phyloP scores from a whole-genome alignment of 2,888 invertebrate genomes.

The Acleris literana region DNA sequence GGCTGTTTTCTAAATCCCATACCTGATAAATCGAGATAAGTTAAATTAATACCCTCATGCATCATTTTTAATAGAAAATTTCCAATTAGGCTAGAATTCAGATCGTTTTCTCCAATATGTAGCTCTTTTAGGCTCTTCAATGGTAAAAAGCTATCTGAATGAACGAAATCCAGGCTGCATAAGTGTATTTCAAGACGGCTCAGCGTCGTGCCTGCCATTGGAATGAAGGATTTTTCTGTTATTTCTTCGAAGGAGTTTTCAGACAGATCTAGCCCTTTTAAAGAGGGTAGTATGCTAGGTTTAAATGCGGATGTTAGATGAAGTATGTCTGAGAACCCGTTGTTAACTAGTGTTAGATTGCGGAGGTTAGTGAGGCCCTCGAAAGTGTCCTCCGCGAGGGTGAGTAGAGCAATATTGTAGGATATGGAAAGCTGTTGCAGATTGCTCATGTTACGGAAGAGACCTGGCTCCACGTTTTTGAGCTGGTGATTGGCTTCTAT shows the following conservation, averaged over 20 bases:
- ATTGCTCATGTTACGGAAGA: slow-evolving; percentile 74
- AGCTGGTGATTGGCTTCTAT: slow-evolving; percentile 83
- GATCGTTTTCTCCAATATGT: slow-evolving; percentile 80
- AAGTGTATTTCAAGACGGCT: slow-evolving; percentile 75
- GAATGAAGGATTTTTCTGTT: slow-evolving; percentile 66
- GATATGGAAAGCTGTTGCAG: slow-evolving; percentile 81
- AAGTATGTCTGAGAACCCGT: slow-evolving; percentile 76
- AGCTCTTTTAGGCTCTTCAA: slow-evolving; percentile 72
- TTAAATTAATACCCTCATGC: slow-evolving; percentile 65
- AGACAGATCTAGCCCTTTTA: slow-evolving; percentile 76
- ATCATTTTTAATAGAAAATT: slow-evolving; percentile 66
- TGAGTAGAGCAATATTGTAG: slow-evolving; percentile 74
- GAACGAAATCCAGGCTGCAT: slow-evolving; percentile 80
- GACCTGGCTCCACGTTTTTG: slow-evolving; percentile 71
- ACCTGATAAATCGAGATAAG: slow-evolving; percentile 75
- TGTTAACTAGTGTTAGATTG: slow-evolving; percentile 80
- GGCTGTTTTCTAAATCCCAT: slow-evolving; percentile 80
- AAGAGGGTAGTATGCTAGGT: slow-evolving; percentile 67
- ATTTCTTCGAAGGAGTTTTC: slow-evolving; percentile 80
- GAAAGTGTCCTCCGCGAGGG: slow-evolving; percentile 74
- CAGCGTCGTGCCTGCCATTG: slow-evolving; percentile 72
- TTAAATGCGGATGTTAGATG: slow-evolving; percentile 72
- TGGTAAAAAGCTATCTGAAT: slow-evolving; percentile 75
- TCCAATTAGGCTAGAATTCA: slow-evolving; percentile 70
- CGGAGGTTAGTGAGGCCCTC: slow-evolving; percentile 76